Base-by-base conservation (phyloP, 2,888 invertebrate species). In the Diogma glabrata region DNA sequence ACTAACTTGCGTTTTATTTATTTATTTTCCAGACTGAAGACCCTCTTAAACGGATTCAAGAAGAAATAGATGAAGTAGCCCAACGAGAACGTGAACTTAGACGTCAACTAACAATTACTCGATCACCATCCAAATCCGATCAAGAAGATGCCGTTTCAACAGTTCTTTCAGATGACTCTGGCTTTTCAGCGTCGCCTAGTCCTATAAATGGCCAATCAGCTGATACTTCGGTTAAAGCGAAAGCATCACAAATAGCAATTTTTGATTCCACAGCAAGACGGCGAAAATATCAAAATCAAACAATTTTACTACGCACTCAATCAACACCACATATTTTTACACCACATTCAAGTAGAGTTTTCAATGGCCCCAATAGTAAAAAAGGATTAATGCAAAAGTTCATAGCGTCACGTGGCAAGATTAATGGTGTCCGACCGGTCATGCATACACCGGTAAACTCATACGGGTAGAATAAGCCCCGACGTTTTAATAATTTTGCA, bases 361-460 rank as follows among this genome's bases (percentile, higher is more conserved):
- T 84, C 60, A 76, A 80, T 5, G 79, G 79, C 8, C 79, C 75
- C 55, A 75, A 74, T 3, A 76, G 78, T 14, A 82, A 82, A 54
- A 87, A 80, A 63, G 89, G 89, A 12, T 75, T 89, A 22, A 90
- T 90, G 90, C 85, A 89, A 62, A 78, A 87, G 62, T 88, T 88
- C 64, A 78, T 90, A 55, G 87, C 86, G 53, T 84, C 82, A 23
- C 79, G 85, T 51, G 90, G 90, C 22, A 86, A 83, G 67, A 62
- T 82, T n/a, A n/a, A n/a, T n/a, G n/a, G n/a, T n/a, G n/a, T n/a
- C n/a, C n/a, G n/a, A n/a, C n/a, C n/a, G n/a, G n/a, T n/a, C n/a
- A n/a, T n/a, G n/a, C n/a, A n/a, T n/a, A n/a, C n/a, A n/a, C n/a
- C n/a, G n/a, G n/a, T n/a, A n/a, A n/a, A n/a, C n/a, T n/a, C n/a